Evolutionary conservation across 2,113 vertebrate genomes (phyloP), one percentile per base, ranked within the genome.

Genomic region (Ailuropoda melanoleuca): DNA sequence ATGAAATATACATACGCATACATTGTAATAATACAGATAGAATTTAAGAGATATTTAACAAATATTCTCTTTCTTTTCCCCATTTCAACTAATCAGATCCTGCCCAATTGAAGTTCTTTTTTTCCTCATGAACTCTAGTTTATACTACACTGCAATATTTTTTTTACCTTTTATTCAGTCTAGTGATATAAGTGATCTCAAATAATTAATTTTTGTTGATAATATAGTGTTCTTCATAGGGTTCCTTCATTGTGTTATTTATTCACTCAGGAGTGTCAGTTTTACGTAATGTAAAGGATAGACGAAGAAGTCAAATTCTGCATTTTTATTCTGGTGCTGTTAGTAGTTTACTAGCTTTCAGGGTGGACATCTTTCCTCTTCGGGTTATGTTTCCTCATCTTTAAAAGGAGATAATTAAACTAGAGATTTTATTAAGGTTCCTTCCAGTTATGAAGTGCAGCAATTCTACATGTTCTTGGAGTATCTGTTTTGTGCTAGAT

Each of bases 41-140:
- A 95, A 93, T 62, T 95, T 90, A 68, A 8, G 26, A 93, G 53
- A 60, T 83, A 39, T 29, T 91, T 94, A 85, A 83, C 14, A 84
- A 66, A 83, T 58, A 77, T 19, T 94, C 34, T 74, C 23, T 72
- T 97, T 96, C 26, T 90, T 91, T 93, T 87, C 8, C 9, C 4
- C 34, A 39, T 92, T 93, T 88, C 14, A 60, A 0, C 19, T 95
- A 87, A 82, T 87, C n/a, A 66, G 53, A 18, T 48, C 4, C 39
- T 90, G 18, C 31, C 34, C 74, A 87, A 2, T 4, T 97, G 19
- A 82, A 75, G 39, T 60, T 83, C 19, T 50, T 3, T 43, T 37
- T 39, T 88, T 56, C 31, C 29, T 29, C 8, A 58, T 64, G 66
- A 86, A 66, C 39, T 91, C 19, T 72, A 37, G 56, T 48, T 37